Evolutionary conservation across 2,888 invertebrate species (phyloP), one percentile per base, ranked within the genome.

Genomic region (Plusia festucae): DNA sequence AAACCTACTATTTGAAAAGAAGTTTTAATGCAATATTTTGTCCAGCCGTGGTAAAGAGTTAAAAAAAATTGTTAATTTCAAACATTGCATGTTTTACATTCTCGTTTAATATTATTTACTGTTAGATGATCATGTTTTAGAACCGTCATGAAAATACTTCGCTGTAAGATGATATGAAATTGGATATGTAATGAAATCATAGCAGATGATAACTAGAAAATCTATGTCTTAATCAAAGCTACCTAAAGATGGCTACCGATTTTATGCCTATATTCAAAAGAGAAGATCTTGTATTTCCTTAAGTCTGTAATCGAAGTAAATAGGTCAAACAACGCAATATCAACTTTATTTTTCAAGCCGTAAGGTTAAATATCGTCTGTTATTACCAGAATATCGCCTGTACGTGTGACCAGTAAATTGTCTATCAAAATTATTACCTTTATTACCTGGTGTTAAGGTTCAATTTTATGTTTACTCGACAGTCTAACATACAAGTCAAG

Each of bases 161-260:
- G n/a, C n/a, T n/a, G n/a, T n/a, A n/a, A n/a, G n/a, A n/a, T n/a
- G n/a, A n/a, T n/a, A n/a, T n/a, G n/a, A n/a, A n/a, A n/a, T n/a
- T n/a, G n/a, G n/a, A 40, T n/a, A 40, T 40, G 4, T n/a, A n/a
- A n/a, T n/a, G n/a, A n/a, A 40, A 40, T 40, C 1, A 40, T 40
- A n/a, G 5, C n/a, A n/a, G n/a, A n/a, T n/a, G n/a, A 40, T n/a
- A 40, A 40, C 40, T 5, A 40, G n/a, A n/a, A 40, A 40, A 40
- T n/a, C 15, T 13, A 40, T 40, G 40, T 40, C 40, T 40, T n/a
- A 40, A 40, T 40, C n/a, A 40, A 40, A 40, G 9, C 34, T 15
- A 40, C 15, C 40, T 40, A n/a, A 40, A n/a, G n/a, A 40, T 40
- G 40, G 40, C 40, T 40, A 40, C 40, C n/a, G 40, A 40, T 40